Evolutionary conservation across 2,113 vertebrate genomes (phyloP).

Genomic region (Ptilonorhynchus violaceus): DNA sequence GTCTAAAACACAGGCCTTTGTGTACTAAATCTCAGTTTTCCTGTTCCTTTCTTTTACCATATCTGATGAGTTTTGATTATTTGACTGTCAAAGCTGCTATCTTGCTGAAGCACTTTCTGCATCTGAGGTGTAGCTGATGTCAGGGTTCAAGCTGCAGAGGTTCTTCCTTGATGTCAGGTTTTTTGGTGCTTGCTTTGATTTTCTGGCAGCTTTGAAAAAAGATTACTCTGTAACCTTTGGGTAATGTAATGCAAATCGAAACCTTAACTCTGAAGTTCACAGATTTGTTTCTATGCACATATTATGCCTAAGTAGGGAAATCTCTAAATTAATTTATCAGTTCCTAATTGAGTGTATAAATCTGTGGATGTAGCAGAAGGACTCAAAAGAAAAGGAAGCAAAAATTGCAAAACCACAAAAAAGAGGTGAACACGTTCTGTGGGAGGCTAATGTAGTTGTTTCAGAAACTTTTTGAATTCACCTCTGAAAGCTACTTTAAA

Average conservation of each 20-base stretch:
- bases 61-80: neutral
- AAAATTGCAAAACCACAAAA: neutral
- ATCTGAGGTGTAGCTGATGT: neutral
- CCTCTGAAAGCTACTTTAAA: neutral
- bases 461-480: neutral
- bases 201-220: neutral
- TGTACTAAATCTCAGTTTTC: neutral
- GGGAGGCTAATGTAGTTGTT: neutral
- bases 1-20: neutral
- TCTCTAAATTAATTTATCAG: neutral
- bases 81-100: neutral
- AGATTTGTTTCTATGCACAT: neutral
- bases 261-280: neutral
- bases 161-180: neutral
- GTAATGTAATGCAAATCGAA: neutral
- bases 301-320: neutral
- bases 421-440: neutral
- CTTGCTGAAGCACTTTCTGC: neutral
- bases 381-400: neutral
- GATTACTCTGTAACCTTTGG: neutral
- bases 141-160: neutral
- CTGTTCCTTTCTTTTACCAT: neutral
- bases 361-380: neutral
- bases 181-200: neutral
- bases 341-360: neutral